Evolutionary conservation across 1,140 invertebrate species (phyloP), one percentile per base, ranked within the genome.

Genomic region (Ceratina calcarata): DNA sequence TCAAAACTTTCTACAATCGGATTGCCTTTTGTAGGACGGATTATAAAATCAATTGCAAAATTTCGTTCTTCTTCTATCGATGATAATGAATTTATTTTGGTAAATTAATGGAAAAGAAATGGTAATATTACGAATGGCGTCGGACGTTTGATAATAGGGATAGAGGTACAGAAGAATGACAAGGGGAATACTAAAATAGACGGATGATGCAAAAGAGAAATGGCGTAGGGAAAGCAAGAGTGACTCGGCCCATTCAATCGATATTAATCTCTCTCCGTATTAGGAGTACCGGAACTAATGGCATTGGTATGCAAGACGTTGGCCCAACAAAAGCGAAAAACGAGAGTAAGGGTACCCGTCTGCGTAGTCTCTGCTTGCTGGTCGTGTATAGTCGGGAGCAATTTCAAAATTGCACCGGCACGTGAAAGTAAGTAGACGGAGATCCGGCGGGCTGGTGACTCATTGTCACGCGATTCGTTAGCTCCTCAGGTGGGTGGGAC

Each of bases 401-500:
- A 79, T 79, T 79, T 73, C 1, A 22, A 73, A 79, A 73, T 65
- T 79, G 51, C 37, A 73, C 6, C 61, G 0, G 49, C n/a, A 0
- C 53, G 70, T 58, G 77, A 79, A 79, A 79, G 76, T 22, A 8
- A 57, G 49, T 16, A 55, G n/a, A 24, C 67, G 61, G 49, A 82
- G 80, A 73, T 85, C 78, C 85, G 74, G 57, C 49, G 20, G 37
- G 37, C 37, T 6, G 37, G 68, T 87, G 70, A 87, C 71, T 87
- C 79, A 86, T 86, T 84, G 85, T 85, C 85, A 80, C 80, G 84
- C 69, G 80, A 85, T 71, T 80, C 67, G 65, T 76, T 55, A 45
- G 20, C 20, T 18, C 13, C 16, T 2, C 1, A 18, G 18, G 51
- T 13, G n/a, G 67, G 49, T 27, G 76, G 55, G 55, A 16, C n/a